Evolutionary conservation across 2,797 vertebrate genomes (phyloP), one percentile per base, ranked within the genome.

Genomic region (Gymnopithys bicolor): DNA sequence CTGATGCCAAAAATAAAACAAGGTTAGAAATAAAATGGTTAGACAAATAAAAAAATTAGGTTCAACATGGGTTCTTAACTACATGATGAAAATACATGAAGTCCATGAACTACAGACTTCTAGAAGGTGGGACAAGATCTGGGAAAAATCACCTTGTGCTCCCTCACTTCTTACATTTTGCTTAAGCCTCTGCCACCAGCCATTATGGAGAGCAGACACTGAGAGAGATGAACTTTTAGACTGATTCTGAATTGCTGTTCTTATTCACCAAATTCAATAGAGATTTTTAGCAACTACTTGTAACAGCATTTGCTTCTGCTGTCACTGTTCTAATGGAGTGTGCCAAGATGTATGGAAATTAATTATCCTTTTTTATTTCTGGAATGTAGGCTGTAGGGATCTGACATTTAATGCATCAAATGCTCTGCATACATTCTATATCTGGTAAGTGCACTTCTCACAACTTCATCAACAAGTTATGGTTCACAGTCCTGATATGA

Each of bases 331-430:
- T 95, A 95, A 96, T 94, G 81, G 92, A 95, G 90, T 96, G 83
- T 86, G 91, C 94, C 94, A 96, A 95, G 80, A 94, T 62, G 93
- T 92, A 93, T 95, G 92, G 93, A 95, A 96, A 96, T 95, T 95
- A 96, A 96, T 96, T 95, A 96, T 94, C 92, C 83, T 82, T 92
- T 96, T 96, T 94, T 96, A 96, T 96, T 97, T 95, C 89, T 94
- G 91, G 94, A 93, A 96, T 94, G 89, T 91, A 92, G 94, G 91
- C 94, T 95, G 94, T 78, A 30, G 92, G 91, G 77, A 96, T 94
- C 79, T 96, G 95, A 96, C 95, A 96, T 95, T 95, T 96, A 96
- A 96, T 95, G 92, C 92, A 91, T 95, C 92, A 96, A 96, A 95
- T 94, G 81, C 82, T 96, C 94, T 87, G 51, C 89, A 91, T 95